Evolutionary conservation across 2,888 invertebrate species (phyloP), one percentile per base, ranked within the genome.

Genomic region (Rhodophaea formosa): DNA sequence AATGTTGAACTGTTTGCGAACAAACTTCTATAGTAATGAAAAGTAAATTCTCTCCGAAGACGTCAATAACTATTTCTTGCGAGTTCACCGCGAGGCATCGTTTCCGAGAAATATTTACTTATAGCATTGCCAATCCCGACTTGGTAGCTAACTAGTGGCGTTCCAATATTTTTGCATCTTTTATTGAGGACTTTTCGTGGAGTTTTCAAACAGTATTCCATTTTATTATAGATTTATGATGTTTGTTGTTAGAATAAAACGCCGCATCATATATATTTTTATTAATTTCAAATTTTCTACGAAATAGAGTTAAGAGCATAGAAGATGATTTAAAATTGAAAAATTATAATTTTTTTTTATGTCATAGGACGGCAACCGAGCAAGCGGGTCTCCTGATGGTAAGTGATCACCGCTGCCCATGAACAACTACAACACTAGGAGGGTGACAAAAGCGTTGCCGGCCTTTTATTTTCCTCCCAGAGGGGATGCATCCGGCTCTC

Each of bases 11-110:
- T 85, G 81, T 86, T 86, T 86, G 82, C 75, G 71, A 75, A 80
- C 82, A 84, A 86, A 85, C 86, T 85, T 82, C 75, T 76, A 73
- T 80, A 55, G 84, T 85, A 86, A 86, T 88, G 86, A 85, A 87
- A 87, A 86, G 87, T 86, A 88, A 88, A 88, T 85, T 86, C 73
- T 67, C 73, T 71, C 68, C 77, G 74, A 75, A 77, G 79, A 82
- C 83, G 82, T 84, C 85, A 82, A 86, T 85, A 82, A 85, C 86
- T 86, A 85, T 81, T 84, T 79, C 74, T 72, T 66, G 68, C 72
- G 72, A 76, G 70, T 77, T 69, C 62, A 66, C 69, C 66, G 62
- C 62, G 68, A 74, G 72, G 76, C 71, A 74, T 74, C 67, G 66
- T 71, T 76, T 74, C 67, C 73, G 70, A 84, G 71, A 84, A 85